A percentile compares a stretch with the other conserved stretches of the same genome.
These are phyloP conservation scores for Rhynchonycteris naso DNA, from an alignment of 2,797 vertebrate species.

Conservation along the genomic window DNA sequence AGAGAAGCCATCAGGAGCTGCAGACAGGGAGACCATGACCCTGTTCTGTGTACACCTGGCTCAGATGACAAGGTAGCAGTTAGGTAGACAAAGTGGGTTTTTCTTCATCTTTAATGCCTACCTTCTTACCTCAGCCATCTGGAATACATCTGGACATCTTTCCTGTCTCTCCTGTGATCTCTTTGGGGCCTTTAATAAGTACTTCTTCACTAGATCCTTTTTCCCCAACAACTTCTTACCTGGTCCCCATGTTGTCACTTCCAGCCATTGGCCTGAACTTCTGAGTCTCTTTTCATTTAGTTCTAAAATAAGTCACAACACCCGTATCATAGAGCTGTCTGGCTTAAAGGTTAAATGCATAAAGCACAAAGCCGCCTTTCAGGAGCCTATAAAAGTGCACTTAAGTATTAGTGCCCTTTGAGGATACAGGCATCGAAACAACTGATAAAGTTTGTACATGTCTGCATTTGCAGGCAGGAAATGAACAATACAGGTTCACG, in stretches of 20 bases:
- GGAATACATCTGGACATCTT: background rate
- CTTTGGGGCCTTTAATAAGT: background rate
- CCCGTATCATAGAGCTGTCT: background rate
- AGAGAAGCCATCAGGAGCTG: background rate
- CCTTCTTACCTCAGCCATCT: background rate
- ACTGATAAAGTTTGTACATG: conserved; percentile 1
- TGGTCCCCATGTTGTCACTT: background rate
- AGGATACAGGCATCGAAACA: background rate
- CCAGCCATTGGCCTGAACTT: background rate
- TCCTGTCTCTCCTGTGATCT: background rate
- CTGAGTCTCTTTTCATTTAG: background rate
- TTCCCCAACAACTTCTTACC: background rate
- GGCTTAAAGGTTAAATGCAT: background rate
- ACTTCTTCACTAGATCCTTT: background rate
- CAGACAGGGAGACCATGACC: background rate
- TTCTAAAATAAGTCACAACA: background rate
- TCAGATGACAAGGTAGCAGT: background rate
- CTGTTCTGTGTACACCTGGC: background rate
- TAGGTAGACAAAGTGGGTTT: background rate
- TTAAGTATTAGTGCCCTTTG: background rate
- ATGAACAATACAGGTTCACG: background rate
- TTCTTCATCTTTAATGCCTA: background rate
- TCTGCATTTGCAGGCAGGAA: background rate
- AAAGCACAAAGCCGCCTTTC: background rate
- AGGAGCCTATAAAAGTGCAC: background rate